Conservation (phyloP, 1,140 invertebrate genomes). For the Carposina sasakii region DNA sequence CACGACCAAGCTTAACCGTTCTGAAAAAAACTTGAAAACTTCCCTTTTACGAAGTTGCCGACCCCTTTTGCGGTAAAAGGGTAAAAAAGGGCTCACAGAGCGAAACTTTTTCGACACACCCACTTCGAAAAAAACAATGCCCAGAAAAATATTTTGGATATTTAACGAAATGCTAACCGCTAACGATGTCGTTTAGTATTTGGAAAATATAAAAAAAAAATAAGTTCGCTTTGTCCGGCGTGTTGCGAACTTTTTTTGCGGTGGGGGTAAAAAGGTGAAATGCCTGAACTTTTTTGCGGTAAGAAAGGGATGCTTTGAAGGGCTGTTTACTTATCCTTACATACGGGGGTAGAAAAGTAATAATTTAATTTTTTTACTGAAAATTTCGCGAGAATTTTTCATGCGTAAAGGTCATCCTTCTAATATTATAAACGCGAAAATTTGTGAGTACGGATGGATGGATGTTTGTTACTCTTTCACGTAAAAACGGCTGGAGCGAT, state of each 20-base stretch:
- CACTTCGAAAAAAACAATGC: slow-evolving; percentile 2
- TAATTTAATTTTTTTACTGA: neutral
- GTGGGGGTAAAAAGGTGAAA: slow-evolving; percentile 16
- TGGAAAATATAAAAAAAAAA: slow-evolving; percentile 19
- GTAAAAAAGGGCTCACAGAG: neutral
- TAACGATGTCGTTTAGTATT: slow-evolving; percentile 23
- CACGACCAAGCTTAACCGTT: too few relatives aligned
- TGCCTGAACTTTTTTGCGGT: slow-evolving; percentile 19
- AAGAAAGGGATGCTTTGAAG: slow-evolving; percentile 20
- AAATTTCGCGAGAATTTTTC: too few relatives aligned
- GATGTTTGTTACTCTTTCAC: too few relatives aligned
- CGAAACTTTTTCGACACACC: neutral
- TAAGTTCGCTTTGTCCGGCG: slow-evolving; percentile 12
- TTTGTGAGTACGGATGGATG: too few relatives aligned
- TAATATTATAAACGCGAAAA: too few relatives aligned
- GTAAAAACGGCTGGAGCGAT: too few relatives aligned
- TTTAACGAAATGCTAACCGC: slow-evolving; percentile 21
- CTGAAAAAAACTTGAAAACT: too few relatives aligned
- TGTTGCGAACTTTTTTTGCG: slow-evolving; percentile 12
- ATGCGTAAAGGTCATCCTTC: too few relatives aligned
- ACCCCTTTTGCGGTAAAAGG: neutral
- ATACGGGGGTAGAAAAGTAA: neutral
- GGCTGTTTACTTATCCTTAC: slow-evolving; percentile 3
- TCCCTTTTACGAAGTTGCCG: neutral
- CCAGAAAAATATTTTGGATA: slow-evolving; percentile 16